Base-by-base conservation (phyloP, 92 coral and sea anemone genomes). In the Palythoa grandis region DNA sequence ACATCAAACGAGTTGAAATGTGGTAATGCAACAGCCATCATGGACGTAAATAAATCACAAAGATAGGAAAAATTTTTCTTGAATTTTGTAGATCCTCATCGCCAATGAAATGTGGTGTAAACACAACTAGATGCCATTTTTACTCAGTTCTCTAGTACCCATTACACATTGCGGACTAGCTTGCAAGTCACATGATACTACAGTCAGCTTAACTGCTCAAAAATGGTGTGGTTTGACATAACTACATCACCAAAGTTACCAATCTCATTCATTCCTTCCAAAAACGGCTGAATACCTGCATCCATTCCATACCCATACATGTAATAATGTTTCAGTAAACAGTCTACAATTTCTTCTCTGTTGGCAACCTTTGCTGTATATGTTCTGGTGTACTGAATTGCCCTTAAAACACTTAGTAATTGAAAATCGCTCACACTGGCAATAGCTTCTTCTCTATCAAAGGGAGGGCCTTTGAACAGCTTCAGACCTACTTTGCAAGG, bases 291-390 rank as follows among this genome's bases (percentile, higher is more conserved):
- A 22, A 70, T 66, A 72, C 83, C 92, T 72, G 90, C 89, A 88
- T 80, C 83, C 23, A 89, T 92, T 70, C 82, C 70, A 70, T 54
- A 89, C 7, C 66, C 74, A 74, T 82, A 91, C n/a, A n/a, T n/a
- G n/a, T n/a, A n/a, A n/a, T n/a, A n/a, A 74, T 91, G 94, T 76
- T 86, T 91, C 75, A 88, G 86, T 67, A 91, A 75, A 25, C 77
- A 74, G 70, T 92, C 52, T 12, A 82, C 20, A 48, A 89, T 71
- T 58, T 89, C 88, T 14, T 82, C 58, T 73, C 82, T 91, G 63
- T 74, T 52, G 58, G 65, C 70, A 6, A 91, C 13, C 3, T 88
- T 60, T 2, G 87, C 48, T 14, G 79, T 77, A 58, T 85, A 85
- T n/a, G 88, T 88, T 16, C 65, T 84, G 70, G 91, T n/a, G n/a